Conservation (phyloP, 2,797 vertebrate genomes). For the Malacoctenus gilli region DNA sequence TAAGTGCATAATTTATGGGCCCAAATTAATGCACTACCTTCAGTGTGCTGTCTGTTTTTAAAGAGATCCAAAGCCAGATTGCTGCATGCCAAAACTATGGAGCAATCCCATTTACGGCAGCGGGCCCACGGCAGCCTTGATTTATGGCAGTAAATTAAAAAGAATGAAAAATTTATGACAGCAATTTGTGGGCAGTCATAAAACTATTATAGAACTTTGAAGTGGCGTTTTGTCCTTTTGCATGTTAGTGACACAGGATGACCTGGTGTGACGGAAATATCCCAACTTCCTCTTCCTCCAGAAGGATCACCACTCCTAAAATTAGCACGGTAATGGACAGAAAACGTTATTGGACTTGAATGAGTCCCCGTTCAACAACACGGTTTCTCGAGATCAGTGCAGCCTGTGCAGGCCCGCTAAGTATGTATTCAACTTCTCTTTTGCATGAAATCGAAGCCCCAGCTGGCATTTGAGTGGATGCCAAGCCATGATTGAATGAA, state of each 20-base stretch:
- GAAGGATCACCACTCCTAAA: conserved; percentile 53
- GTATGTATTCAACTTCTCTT: conserved; percentile 62
- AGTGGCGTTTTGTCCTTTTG: conserved; percentile 81
- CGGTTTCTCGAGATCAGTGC: conserved; percentile 51
- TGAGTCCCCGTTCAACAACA: conserved; percentile 44
- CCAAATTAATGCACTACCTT: conserved; percentile 84
- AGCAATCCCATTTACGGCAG: conserved; percentile 81
- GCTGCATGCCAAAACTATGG: conserved; percentile 83
- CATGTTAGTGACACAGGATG: conserved; percentile 78
- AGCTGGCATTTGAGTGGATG: conserved; percentile 77
- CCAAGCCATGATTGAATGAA: conserved; percentile 82
- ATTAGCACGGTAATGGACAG: conserved; percentile 51
- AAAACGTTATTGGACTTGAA: conserved; percentile 32
- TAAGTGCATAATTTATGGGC: conserved; percentile 87
- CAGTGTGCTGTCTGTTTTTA: conserved; percentile 80
- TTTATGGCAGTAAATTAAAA: conserved; percentile 86
- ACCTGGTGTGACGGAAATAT: conserved; percentile 72
- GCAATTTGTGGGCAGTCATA: conserved; percentile 85
- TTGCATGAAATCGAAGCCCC: conserved; percentile 72
- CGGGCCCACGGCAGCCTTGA: conserved; percentile 77
- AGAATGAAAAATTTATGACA: conserved; percentile 85
- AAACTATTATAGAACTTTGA: conserved; percentile 87
- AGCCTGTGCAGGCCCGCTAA: conserved; percentile 42
- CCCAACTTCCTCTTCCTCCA: conserved; percentile 53
- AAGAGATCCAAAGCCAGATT: conserved; percentile 80